phyloP scores from a whole-genome alignment of 2,113 vertebrate genomes.

The Agapornis roseicollis region DNA sequence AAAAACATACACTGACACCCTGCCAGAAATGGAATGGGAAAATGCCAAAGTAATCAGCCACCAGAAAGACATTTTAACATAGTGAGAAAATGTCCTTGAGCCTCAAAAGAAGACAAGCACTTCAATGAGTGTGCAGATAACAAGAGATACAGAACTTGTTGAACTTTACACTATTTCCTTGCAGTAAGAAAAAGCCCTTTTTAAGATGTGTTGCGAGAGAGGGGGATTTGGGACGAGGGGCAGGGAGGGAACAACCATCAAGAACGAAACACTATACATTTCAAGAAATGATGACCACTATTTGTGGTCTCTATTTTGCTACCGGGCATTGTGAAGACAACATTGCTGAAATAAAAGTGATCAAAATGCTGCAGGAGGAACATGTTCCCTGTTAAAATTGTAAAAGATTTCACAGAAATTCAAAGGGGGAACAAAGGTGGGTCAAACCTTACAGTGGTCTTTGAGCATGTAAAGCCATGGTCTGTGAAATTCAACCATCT shows the following conservation, averaged over 20 bases:
- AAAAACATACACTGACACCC: slow-evolving; percentile 30
- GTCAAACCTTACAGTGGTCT: background rate
- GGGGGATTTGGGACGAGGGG: background rate
- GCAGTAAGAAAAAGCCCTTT: background rate
- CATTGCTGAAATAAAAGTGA: background rate
- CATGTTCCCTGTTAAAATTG: background rate
- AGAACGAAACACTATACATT: background rate
- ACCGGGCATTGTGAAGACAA: background rate
- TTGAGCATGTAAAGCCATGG: background rate
- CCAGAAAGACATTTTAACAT: slow-evolving; percentile 1
- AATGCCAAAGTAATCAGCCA: slow-evolving; percentile 39
- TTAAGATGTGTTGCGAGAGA: background rate
- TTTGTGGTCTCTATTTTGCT: background rate
- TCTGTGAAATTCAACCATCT: background rate
- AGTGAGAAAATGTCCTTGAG: slow-evolving; percentile 34
- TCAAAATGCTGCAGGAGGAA: background rate
- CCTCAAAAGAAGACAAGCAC: background rate
- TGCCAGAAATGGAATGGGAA: slow-evolving; percentile 37
- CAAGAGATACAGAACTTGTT: background rate
- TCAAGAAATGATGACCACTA: background rate
- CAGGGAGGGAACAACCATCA: background rate
- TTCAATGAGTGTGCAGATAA: slow-evolving; percentile 25
- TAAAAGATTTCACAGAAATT: background rate
- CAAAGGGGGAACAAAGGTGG: background rate
- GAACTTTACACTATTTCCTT: background rate